phyloP scores from a whole-genome alignment of 2,888 invertebrate genomes.

The Phaonia tiefii region DNA sequence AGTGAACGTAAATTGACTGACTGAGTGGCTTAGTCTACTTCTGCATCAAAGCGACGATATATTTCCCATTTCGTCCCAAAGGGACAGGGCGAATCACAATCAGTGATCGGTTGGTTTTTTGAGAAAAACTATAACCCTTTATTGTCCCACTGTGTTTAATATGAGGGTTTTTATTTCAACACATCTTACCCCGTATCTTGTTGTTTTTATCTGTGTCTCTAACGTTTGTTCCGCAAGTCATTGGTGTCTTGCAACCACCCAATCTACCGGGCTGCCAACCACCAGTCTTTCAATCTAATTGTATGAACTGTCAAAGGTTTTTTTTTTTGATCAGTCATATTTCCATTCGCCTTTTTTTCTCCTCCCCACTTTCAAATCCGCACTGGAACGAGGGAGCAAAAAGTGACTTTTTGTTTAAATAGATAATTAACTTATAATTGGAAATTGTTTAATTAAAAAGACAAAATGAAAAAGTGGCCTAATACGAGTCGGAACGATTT shows the following conservation, averaged over 20 bases:
- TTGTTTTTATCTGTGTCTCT: constrained; percentile 7
- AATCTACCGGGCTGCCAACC: not conserved
- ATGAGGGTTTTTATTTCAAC: not conserved
- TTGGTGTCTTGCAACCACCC: constrained; percentile 33
- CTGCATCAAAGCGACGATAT: no score
- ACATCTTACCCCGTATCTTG: not conserved
- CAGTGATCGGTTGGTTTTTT: no score
- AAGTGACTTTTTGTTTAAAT: constrained; percentile 43
- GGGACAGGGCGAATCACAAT: no score
- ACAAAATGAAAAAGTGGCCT: no score
- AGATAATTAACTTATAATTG: constrained; percentile 47
- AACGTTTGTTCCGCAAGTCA: constrained; percentile 17
- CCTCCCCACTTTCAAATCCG: constrained; percentile 40
- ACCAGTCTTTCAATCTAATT: constrained; percentile 55
- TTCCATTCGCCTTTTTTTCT: constrained; percentile 14
- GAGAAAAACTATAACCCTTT: no score
- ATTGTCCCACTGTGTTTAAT: not conserved
- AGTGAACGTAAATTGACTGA: no score
- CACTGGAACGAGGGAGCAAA: not conserved
- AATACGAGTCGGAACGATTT: constrained; percentile 1
- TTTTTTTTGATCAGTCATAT: constrained; percentile 34
- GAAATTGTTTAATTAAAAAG: constrained; percentile 56
- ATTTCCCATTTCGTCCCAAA: no score
- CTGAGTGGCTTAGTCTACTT: no score
- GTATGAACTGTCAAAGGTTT: constrained; percentile 59